These are phyloP conservation scores for Unio pictorum DNA, from an alignment of 2,888 invertebrate genomes.

Conservation along the genomic window DNA sequence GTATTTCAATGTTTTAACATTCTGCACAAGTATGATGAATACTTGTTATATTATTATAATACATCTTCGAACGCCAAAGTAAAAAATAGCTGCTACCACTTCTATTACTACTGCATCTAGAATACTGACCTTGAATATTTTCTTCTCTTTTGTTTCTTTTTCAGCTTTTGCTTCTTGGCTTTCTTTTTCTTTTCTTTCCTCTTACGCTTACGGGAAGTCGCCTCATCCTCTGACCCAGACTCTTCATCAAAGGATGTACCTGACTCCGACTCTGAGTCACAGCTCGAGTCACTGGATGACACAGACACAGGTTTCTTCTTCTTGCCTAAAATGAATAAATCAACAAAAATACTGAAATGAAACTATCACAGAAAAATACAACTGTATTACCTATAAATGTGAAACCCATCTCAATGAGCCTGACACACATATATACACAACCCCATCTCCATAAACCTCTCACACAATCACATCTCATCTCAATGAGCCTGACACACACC, in stretches of 20 bases:
- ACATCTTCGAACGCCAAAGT: too few relatives aligned
- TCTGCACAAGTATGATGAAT: too few relatives aligned
- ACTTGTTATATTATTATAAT: too few relatives aligned
- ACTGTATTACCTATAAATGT: background rate
- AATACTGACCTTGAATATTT: slow-evolving; percentile 24
- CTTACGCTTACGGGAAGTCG: slow-evolving; percentile 47
- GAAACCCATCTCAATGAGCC: too few relatives aligned
- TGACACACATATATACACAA: too few relatives aligned
- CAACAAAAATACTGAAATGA: background rate
- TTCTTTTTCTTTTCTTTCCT: slow-evolving; percentile 62
- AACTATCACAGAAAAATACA: background rate
- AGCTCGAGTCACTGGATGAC: slow-evolving; percentile 38
- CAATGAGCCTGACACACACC: too few relatives aligned
- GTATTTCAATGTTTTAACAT: too few relatives aligned
- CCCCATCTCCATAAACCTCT: too few relatives aligned
- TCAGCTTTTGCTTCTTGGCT: slow-evolving; percentile 48
- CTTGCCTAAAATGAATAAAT: slow-evolving; percentile 27
- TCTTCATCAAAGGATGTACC: slow-evolving; percentile 2
- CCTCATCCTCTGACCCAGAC: slow-evolving; percentile 21
- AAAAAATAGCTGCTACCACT: too few relatives aligned
- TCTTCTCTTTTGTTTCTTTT: slow-evolving; percentile 49
- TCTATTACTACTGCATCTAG: too few relatives aligned
- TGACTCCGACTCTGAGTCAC: slow-evolving; percentile 41
- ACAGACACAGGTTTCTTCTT: slow-evolving; percentile 42
- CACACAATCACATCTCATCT: too few relatives aligned